Evolutionary conservation across 1,140 invertebrate species (phyloP).

Genomic region (Goniozus legneri): DNA sequence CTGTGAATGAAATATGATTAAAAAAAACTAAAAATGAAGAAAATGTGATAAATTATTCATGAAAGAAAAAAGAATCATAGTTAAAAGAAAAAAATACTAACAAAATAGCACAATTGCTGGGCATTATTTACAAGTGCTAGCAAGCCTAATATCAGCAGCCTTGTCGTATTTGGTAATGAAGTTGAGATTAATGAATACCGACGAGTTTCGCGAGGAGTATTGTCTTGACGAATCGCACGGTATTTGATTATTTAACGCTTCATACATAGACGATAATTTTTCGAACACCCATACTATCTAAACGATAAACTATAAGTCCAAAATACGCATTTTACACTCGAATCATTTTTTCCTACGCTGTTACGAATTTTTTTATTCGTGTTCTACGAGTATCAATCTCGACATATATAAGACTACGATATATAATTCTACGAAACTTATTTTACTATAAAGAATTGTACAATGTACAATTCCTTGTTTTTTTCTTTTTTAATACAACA

Average conservation of each 20-base stretch:
- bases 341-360: too few relatives aligned
- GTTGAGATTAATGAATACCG: slow-evolving; percentile 28
- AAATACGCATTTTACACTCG: slow-evolving; percentile 21
- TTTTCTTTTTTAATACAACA: too few relatives aligned
- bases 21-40: too few relatives aligned
- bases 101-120: slow-evolving; percentile 53
- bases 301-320: slow-evolving; percentile 41
- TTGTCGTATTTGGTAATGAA: slow-evolving; percentile 38
- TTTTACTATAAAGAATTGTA: too few relatives aligned
- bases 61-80: slow-evolving; percentile 50
- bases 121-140: slow-evolving; percentile 55
- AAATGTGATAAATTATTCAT: slow-evolving; percentile 55
- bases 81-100: slow-evolving; percentile 31
- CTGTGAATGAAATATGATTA: too few relatives aligned
- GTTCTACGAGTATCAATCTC: too few relatives aligned
- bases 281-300: slow-evolving; percentile 40
- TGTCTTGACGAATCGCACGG: slow-evolving; percentile 33
- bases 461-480: too few relatives aligned
- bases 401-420: too few relatives aligned
- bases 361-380: too few relatives aligned
- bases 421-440: too few relatives aligned
- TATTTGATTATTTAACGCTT: slow-evolving; percentile 41
- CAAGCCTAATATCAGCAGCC: slow-evolving; percentile 48
- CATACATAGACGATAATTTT: slow-evolving; percentile 46
- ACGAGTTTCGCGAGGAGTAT: slow-evolving; percentile 14